These are phyloP conservation scores for Sebastes kiyomatsui DNA, from an alignment of 2,797 vertebrate genomes.

Conservation along the genomic window DNA sequence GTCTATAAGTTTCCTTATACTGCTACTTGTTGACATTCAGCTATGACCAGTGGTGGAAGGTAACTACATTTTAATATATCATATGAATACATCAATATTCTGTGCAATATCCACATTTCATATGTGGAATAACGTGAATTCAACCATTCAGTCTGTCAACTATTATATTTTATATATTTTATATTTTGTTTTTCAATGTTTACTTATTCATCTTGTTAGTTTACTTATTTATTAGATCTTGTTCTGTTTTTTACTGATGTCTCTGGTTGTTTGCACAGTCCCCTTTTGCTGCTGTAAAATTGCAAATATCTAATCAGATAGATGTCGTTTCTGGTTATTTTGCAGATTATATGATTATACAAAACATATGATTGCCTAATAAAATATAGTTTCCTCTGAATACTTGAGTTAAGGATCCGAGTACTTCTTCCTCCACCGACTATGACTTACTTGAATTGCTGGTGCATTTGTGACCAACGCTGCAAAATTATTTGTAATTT, in stretches of 20 bases:
- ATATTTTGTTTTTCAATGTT: fast-evolving
- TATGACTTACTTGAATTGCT: background rate
- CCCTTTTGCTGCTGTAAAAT: background rate
- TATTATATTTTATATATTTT: too few species aligned
- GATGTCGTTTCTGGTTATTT: background rate
- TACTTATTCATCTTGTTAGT: too few species aligned
- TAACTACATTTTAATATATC: background rate
- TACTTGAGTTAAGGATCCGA: background rate
- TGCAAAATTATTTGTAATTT: background rate
- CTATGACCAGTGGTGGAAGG: background rate
- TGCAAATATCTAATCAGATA: background rate
- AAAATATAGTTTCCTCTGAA: background rate
- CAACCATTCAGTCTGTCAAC: too few species aligned
- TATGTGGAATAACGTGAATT: too few species aligned
- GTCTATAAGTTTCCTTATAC: background rate
- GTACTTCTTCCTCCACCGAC: background rate
- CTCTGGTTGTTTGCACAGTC: background rate
- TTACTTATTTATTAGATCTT: too few species aligned
- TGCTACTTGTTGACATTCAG: background rate
- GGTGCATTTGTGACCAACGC: background rate
- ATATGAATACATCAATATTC: too few species aligned
- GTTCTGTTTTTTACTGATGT: too few species aligned
- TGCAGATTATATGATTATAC: background rate
- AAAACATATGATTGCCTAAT: background rate
- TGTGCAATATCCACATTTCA: too few species aligned